These are phyloP conservation scores for Hippocampus comes DNA, from an alignment of 2,113 vertebrate species.

Conservation along the genomic window DNA sequence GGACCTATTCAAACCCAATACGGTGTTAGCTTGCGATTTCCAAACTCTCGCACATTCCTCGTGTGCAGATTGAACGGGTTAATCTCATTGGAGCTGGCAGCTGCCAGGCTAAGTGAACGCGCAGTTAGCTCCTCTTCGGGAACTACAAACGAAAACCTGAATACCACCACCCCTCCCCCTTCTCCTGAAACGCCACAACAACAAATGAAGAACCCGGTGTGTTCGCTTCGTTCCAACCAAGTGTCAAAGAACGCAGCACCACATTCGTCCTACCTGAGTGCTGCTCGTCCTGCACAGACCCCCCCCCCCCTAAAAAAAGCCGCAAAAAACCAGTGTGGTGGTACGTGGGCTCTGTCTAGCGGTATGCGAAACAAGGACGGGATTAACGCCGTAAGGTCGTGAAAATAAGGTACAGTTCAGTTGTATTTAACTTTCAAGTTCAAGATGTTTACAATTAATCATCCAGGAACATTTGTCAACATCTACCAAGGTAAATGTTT, in stretches of 20 bases:
- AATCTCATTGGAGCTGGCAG: constrained; percentile 44
- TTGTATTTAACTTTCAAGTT: neutral
- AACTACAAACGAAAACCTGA: neutral
- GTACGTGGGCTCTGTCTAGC: neutral
- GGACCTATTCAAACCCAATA: neutral
- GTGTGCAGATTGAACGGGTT: constrained; percentile 41
- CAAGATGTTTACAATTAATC: neutral
- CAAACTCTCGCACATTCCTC: constrained; percentile 49
- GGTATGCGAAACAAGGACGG: neutral
- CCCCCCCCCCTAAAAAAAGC: no score
- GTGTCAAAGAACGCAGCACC: neutral
- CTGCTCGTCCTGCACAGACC: constrained; percentile 11
- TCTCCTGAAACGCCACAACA: neutral
- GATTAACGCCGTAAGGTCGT: neutral
- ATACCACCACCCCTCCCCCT: neutral
- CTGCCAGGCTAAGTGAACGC: constrained; percentile 31
- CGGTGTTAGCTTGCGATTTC: neutral
- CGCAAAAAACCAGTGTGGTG: neutral
- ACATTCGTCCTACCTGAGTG: constrained; percentile 28
- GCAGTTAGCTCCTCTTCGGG: constrained; percentile 5
- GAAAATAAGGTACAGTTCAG: neutral
- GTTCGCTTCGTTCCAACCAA: no score
- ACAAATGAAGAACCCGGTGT: neutral
- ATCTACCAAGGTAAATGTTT: neutral
- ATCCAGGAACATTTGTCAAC: neutral